Percentiles rank a stretch among this genome's conserved stretches.
Evolutionary conservation across 2,888 invertebrate species (phyloP).

Genomic region (Calephelis perditalis): DNA sequence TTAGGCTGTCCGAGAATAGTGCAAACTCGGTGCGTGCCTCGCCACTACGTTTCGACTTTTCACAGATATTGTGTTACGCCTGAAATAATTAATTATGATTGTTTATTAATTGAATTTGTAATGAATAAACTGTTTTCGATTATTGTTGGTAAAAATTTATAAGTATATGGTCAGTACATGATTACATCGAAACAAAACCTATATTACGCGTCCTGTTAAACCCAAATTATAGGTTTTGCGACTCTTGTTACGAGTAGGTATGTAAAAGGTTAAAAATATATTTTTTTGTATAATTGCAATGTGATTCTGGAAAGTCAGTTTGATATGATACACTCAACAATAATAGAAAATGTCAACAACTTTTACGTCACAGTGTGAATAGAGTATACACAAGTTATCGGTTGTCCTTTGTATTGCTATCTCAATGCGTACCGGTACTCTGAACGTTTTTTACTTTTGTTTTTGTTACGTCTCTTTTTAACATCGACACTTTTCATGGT

Average conservation of each 20-base stretch:
- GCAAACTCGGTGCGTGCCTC: conserved; percentile 64
- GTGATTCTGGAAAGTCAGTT: too few relatives aligned
- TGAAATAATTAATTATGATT: conserved; percentile 38
- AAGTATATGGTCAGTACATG: too few relatives aligned
- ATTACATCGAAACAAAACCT: too few relatives aligned
- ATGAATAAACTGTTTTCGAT: neutral
- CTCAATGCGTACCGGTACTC: conserved; percentile 49
- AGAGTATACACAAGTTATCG: conserved; percentile 54
- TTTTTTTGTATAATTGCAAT: neutral
- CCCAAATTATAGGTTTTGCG: too few relatives aligned
- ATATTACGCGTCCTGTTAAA: too few relatives aligned
- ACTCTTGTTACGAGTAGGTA: too few relatives aligned
- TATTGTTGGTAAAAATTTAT: too few relatives aligned
- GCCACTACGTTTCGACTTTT: conserved; percentile 51
- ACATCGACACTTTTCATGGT: conserved; percentile 44
- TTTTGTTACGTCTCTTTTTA: conserved; percentile 47
- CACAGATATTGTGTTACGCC: conserved; percentile 68
- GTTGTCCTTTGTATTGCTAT: conserved; percentile 72
- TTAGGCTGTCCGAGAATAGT: conserved; percentile 74
- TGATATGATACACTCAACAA: too few relatives aligned
- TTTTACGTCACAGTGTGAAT: conserved; percentile 68
- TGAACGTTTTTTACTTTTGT: conserved; percentile 39
- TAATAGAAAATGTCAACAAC: conserved; percentile 49
- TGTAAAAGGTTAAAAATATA: too few relatives aligned
- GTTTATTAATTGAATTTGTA: conserved; percentile 10